phyloP scores from a whole-genome alignment of 1,140 invertebrate species.

The Zeugodacus cucurbitae region DNA sequence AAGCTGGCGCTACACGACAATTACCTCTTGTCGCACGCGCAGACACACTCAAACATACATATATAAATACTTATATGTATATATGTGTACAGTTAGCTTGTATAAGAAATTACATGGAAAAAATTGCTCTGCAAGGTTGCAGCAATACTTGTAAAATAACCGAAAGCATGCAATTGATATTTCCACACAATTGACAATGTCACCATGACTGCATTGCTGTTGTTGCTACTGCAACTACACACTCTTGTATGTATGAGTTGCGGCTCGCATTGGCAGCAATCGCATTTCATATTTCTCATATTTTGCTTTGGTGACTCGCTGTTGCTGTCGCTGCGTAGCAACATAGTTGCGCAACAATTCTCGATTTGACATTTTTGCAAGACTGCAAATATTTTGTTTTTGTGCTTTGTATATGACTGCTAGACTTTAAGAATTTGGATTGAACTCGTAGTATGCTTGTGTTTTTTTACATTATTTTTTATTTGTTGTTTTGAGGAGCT shows the following conservation, averaged over 20 bases:
- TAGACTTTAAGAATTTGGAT: too few species aligned
- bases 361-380: neutral
- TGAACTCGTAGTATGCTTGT: too few species aligned
- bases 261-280: neutral
- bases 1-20: constrained; percentile 4
- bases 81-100: neutral
- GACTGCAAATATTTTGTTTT: neutral
- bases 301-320: neutral
- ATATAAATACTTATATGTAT: neutral
- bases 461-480: too few species aligned
- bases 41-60: neutral
- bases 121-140: neutral
- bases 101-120: neutral
- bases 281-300: neutral
- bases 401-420: too few species aligned
- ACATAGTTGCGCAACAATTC: neutral
- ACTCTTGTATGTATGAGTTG: neutral
- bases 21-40: neutral
- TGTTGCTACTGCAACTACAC: neutral
- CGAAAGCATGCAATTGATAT: constrained; percentile 32
- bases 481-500: too few species aligned
- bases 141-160: constrained; percentile 15
- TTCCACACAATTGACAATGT: constrained; percentile 33
- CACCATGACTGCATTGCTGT: neutral
- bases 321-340: neutral